Percentiles rank a stretch among this genome's conserved stretches.
These are phyloP conservation scores for Tautogolabrus adspersus DNA, from an alignment of 2,113 vertebrate genomes.

Conservation along the genomic window DNA sequence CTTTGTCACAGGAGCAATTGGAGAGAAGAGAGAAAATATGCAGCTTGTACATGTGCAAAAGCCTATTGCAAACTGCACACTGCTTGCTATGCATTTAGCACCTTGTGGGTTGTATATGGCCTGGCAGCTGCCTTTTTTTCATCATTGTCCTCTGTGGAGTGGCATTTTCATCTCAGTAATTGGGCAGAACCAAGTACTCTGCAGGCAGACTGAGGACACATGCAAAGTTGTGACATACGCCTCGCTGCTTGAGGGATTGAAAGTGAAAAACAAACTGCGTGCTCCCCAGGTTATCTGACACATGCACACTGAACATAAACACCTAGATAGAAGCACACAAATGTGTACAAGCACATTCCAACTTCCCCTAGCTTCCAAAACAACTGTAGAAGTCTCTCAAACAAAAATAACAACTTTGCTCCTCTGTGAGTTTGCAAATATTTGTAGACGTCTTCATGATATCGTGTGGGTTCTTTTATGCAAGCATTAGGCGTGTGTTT, in stretches of 20 bases:
- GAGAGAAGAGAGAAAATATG: slow-evolving; percentile 41
- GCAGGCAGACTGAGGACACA: slow-evolving; percentile 63
- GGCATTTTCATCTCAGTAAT: slow-evolving; percentile 75
- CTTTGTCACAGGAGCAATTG: slow-evolving; percentile 34
- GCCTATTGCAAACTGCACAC: slow-evolving; percentile 34
- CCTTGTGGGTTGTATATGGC: slow-evolving; percentile 64
- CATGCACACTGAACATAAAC: slow-evolving; percentile 10
- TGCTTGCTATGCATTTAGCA: slow-evolving; percentile 61
- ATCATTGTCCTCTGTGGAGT: slow-evolving; percentile 55
- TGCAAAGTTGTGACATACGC: slow-evolving; percentile 66
- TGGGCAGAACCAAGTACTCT: slow-evolving; percentile 56
- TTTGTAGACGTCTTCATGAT: slow-evolving; percentile 60
- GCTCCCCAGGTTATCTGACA: slow-evolving; percentile 29
- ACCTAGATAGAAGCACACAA: background rate
- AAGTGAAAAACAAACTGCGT: slow-evolving; percentile 61
- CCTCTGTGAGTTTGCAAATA: slow-evolving; percentile 60
- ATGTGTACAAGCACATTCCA: background rate
- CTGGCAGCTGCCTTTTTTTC: slow-evolving; percentile 28
- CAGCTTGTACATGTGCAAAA: slow-evolving; percentile 19
- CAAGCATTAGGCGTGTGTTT: slow-evolving; percentile 52
- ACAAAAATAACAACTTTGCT: slow-evolving; percentile 37
- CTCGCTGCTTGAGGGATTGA: slow-evolving; percentile 58
- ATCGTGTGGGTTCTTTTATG: slow-evolving; percentile 49
- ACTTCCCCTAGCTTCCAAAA: slow-evolving; percentile 6
- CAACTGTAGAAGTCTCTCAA: slow-evolving; percentile 25